A percentile compares a stretch with the other conserved stretches of the same genome.
These are phyloP conservation scores for Prunella strophiata DNA, from an alignment of 2,797 vertebrate species.

Conservation along the genomic window DNA sequence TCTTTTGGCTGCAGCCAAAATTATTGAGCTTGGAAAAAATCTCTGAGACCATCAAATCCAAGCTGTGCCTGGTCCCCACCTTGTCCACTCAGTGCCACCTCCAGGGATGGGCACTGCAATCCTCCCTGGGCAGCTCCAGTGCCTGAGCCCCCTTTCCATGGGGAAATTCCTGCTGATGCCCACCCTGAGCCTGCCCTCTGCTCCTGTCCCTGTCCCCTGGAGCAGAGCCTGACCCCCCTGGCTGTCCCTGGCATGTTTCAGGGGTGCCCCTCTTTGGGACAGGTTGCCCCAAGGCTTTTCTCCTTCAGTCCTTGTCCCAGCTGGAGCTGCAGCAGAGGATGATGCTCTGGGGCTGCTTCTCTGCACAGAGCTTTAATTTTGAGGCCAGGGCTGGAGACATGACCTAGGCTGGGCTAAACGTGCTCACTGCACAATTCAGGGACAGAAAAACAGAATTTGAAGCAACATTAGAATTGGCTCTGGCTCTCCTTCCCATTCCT, in stretches of 20 bases:
- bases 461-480: background rate
- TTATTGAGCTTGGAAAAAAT: background rate
- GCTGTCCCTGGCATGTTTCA: background rate
- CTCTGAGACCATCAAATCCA: background rate
- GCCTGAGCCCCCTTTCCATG: background rate
- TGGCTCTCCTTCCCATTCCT: background rate
- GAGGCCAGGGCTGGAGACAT: background rate
- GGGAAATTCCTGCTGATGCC: background rate
- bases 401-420: background rate
- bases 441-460: background rate
- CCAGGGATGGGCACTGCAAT: background rate
- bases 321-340: background rate
- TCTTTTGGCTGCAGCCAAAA: background rate
- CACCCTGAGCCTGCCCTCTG: background rate
- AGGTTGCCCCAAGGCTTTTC: background rate
- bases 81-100: background rate
- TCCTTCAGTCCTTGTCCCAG: background rate
- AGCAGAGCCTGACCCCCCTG: background rate
- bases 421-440: background rate
- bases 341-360: background rate
- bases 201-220: background rate
- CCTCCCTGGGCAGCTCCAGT: background rate
- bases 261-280: background rate
- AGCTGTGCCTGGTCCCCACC: fast-evolving
- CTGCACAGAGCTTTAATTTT: background rate